Percentiles rank a stretch among this genome's conserved stretches.
Conservation (phyloP, 2,888 invertebrate species). For the Actias luna region DNA sequence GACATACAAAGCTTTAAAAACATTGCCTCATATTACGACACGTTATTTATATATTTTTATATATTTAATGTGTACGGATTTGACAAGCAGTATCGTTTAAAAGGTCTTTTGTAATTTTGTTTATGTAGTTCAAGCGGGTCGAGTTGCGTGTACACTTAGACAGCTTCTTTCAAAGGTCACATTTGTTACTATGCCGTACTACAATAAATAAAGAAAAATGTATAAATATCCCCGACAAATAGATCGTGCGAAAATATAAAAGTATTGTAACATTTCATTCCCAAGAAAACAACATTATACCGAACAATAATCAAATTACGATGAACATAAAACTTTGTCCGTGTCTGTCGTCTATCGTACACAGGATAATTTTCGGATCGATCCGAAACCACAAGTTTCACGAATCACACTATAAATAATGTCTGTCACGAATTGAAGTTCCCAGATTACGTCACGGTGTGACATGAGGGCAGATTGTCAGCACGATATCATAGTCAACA, state of each 20-base stretch:
- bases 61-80: too few relatives aligned
- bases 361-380: constrained; percentile 21
- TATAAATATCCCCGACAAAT: background rate
- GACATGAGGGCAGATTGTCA: background rate
- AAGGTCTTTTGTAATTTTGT: too few relatives aligned
- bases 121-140: too few relatives aligned
- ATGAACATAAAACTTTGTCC: constrained; percentile 16
- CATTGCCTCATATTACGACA: too few relatives aligned
- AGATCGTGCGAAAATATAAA: background rate
- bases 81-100: too few relatives aligned
- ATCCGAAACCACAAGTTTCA: constrained; percentile 9
- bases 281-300: constrained; percentile 7
- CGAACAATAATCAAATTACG: constrained; percentile 18
- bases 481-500: background rate
- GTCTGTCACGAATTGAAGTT: constrained; percentile 12
- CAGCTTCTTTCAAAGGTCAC: too few relatives aligned
- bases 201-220: background rate
- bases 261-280: constrained; percentile 6
- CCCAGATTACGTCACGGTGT: background rate
- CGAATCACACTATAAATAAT: constrained; percentile 23
- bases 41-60: too few relatives aligned
- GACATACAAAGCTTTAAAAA: too few relatives aligned
- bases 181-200: background rate
- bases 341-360: constrained; percentile 18
- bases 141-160: too few relatives aligned